Percentiles rank a stretch among this genome's conserved stretches.
Evolutionary conservation across 2,113 vertebrate genomes (phyloP).

Genomic region (Erythrolamprus reginae): DNA sequence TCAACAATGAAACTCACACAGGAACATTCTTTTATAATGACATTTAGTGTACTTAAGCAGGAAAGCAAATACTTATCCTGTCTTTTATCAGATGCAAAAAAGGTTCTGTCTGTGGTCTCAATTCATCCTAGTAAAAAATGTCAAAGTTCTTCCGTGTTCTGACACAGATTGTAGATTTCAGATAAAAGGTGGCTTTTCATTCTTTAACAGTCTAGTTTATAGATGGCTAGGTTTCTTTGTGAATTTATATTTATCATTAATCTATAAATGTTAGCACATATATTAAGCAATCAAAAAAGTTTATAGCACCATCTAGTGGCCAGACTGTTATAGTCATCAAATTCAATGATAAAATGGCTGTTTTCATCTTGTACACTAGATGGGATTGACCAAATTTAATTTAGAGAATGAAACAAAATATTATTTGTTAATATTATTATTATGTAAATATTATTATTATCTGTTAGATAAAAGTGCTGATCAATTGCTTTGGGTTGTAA

Average conservation of each 20-base stretch:
- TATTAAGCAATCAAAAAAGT: not conserved
- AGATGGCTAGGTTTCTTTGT: conserved; percentile 1
- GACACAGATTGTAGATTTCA: conserved; percentile 7
- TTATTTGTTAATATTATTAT: no score
- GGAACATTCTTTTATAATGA: conserved; percentile 21
- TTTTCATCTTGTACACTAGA: not conserved
- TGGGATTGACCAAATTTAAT: not conserved
- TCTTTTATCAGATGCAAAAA: conserved; percentile 29
- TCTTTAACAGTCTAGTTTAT: not conserved
- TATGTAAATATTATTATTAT: no score
- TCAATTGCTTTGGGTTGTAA: conserved; percentile 3
- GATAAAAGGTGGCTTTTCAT: not conserved
- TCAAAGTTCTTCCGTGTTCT: not conserved
- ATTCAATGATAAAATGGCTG: not conserved
- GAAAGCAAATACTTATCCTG: conserved; percentile 3
- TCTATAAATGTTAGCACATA: conserved; percentile 15
- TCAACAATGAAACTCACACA: conserved; percentile 13
- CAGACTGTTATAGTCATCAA: not conserved
- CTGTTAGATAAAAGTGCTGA: not conserved
- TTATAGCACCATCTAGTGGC: conserved; percentile 73
- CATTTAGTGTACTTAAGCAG: conserved; percentile 1
- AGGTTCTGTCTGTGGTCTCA: conserved; percentile 7
- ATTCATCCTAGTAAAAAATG: not conserved
- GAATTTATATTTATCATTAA: not conserved
- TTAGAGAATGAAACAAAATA: not conserved